Evolutionary conservation across 1,140 invertebrate species (phyloP).

Genomic region (Microplitis mediator): DNA sequence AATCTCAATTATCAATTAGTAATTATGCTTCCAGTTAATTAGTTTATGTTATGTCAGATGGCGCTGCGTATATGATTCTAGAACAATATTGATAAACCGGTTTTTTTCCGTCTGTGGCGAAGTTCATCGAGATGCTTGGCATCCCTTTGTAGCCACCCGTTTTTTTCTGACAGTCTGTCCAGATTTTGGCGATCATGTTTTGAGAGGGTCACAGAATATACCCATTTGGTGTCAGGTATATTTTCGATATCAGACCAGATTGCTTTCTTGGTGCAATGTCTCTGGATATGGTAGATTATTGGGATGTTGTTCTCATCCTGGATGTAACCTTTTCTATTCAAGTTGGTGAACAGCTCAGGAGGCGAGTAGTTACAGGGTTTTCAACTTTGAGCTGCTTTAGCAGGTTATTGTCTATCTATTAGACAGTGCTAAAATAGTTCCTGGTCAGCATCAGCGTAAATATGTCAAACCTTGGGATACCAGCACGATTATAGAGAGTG

Average conservation of each 20-base stretch:
- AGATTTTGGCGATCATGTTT: too few species aligned
- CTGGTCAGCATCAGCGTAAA: background rate
- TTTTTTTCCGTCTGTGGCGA: background rate
- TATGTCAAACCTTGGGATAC: conserved; percentile 3
- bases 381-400: too few species aligned
- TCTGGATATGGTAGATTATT: background rate
- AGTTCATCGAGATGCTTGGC: background rate
- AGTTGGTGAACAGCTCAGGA: background rate
- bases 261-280: background rate
- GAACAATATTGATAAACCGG: too few species aligned
- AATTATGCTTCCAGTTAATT: too few species aligned
- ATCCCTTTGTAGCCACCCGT: background rate
- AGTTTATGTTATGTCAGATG: too few species aligned
- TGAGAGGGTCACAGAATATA: background rate
- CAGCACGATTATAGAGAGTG: background rate
- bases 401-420: too few species aligned
- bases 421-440: conserved; percentile 4
- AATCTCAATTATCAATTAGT: too few species aligned
- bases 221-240: background rate
- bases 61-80: too few species aligned
- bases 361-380: too few species aligned
- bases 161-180: background rate
- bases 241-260: background rate
- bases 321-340: background rate
- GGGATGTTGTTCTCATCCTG: background rate